phyloP scores from a whole-genome alignment of 2,797 vertebrate genomes.

The Pseudotriccus pelzelni region DNA sequence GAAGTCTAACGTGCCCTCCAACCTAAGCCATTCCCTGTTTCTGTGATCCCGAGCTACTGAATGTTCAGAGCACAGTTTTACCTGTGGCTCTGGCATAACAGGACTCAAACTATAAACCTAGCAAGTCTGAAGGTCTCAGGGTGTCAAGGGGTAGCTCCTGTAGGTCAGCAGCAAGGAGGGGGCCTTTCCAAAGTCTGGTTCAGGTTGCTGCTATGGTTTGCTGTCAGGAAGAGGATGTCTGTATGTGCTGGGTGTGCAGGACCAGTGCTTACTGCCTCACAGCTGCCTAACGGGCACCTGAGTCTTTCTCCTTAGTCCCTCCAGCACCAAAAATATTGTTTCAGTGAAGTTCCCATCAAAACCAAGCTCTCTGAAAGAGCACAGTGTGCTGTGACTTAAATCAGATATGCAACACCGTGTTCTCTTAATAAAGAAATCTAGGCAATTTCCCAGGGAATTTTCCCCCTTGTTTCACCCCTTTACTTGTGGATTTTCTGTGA shows the following conservation, averaged over 20 bases:
- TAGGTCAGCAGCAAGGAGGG: neutral
- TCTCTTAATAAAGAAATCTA: neutral
- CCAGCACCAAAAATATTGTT: neutral
- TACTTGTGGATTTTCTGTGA: constrained; percentile 10
- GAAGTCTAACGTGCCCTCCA: neutral
- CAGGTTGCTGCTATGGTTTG: neutral
- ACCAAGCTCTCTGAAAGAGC: neutral
- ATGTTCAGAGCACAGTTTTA: neutral
- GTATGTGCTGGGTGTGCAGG: neutral
- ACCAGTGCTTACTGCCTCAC: neutral
- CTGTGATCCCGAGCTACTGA: neutral
- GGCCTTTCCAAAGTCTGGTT: neutral
- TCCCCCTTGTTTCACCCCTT: neutral
- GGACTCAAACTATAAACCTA: neutral
- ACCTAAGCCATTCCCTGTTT: neutral
- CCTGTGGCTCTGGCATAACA: neutral
- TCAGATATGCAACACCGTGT: neutral
- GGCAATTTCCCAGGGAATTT: neutral
- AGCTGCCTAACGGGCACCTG: neutral
- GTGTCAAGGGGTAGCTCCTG: neutral
- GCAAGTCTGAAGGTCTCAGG: neutral
- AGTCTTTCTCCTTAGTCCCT: neutral
- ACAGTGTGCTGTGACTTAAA: neutral
- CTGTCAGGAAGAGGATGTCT: neutral
- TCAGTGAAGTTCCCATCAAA: neutral